These are phyloP conservation scores for Podocnemis expansa DNA, from an alignment of 2,113 vertebrate species.

Conservation along the genomic window DNA sequence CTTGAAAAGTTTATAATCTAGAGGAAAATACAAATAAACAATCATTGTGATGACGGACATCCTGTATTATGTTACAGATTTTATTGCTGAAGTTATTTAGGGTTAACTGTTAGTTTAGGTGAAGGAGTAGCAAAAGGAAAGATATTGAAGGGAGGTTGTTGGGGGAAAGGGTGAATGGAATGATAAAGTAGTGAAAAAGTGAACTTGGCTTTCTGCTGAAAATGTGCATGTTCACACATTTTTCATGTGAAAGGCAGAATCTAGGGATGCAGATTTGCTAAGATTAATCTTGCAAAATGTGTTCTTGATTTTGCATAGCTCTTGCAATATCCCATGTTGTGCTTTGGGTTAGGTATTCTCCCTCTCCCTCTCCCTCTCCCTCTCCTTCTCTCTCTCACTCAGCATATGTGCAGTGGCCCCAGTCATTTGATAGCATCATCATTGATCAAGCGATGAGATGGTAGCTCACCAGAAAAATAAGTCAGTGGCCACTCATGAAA, in stretches of 20 bases:
- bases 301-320: background rate
- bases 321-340: background rate
- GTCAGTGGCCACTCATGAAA: too few species aligned
- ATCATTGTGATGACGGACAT: rapidly evolving
- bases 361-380: too few species aligned
- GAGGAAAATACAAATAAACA: rapidly evolving
- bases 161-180: background rate
- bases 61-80: background rate
- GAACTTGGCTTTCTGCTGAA: background rate
- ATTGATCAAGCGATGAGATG: too few species aligned
- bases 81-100: background rate
- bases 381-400: background rate
- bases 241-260: background rate
- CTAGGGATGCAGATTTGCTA: rapidly evolving
- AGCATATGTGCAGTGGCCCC: too few species aligned
- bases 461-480: too few species aligned
- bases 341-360: background rate
- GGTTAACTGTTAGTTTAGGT: background rate
- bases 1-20: background rate
- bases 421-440: too few species aligned
- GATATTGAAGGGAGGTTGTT: background rate
- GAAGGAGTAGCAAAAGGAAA: background rate
- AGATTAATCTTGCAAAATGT: background rate
- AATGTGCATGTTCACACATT: rapidly evolving
- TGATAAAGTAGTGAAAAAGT: background rate